Evolutionary conservation across 2,888 invertebrate species (phyloP).

Genomic region (Drosophila borborema): DNA sequence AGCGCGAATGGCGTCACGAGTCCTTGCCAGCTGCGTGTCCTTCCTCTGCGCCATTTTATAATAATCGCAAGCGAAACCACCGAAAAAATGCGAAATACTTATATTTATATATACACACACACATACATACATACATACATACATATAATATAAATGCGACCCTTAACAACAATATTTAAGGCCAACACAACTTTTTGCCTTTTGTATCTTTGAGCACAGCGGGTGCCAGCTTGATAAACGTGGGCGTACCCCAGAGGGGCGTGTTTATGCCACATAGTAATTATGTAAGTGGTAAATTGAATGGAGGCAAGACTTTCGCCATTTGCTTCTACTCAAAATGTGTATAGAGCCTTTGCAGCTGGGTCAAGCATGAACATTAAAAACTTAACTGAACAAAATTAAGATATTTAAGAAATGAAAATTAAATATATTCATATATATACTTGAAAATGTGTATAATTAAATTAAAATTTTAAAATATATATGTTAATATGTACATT

Average conservation of each 20-base stretch:
- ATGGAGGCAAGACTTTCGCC: constrained; percentile 19
- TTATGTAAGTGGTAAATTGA: constrained; percentile 62
- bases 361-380: background rate
- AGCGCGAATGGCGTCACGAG: constrained; percentile 60
- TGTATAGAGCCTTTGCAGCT: background rate
- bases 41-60: constrained; percentile 73
- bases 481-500: too few relatives aligned
- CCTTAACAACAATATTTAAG: constrained; percentile 66
- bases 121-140: background rate
- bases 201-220: constrained; percentile 37
- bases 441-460: background rate
- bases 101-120: constrained; percentile 3
- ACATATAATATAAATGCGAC: constrained; percentile 39
- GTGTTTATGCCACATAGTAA: constrained; percentile 42
- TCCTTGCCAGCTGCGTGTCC: constrained; percentile 46
- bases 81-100: constrained; percentile 50
- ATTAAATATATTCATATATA: background rate
- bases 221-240: constrained; percentile 57
- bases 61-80: constrained; percentile 72
- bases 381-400: background rate
- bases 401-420: background rate
- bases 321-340: constrained; percentile 7
- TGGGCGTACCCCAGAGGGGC: constrained; percentile 40
- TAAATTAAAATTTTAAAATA: too few relatives aligned
- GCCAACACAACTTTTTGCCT: constrained; percentile 55